These are phyloP conservation scores for human DNA, from an alignment of 2,113 vertebrate genomes.

Conservation along the genomic window DNA sequence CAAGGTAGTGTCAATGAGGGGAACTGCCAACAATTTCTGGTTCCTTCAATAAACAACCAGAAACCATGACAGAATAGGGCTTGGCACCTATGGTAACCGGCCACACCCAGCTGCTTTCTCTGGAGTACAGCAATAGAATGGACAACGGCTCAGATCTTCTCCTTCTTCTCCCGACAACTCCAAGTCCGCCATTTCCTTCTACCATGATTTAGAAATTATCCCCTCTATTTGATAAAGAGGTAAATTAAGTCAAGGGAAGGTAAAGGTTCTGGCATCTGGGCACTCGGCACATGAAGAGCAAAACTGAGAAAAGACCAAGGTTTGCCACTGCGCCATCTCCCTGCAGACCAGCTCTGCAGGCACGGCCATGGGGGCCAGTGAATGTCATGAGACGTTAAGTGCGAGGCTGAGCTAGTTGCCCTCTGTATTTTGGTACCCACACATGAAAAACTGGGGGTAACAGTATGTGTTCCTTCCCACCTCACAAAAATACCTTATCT, in stretches of 20 bases:
- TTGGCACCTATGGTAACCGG: not conserved
- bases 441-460: fast-evolving
- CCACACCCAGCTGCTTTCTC: not conserved
- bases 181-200: not conserved
- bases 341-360: fast-evolving
- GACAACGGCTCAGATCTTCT: not conserved
- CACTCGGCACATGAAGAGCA: fast-evolving
- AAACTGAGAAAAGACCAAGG: not conserved
- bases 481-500: not conserved
- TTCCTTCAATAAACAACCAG: not conserved
- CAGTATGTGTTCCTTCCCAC: not conserved
- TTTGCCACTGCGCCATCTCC: fast-evolving
- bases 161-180: not conserved
- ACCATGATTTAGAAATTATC: not conserved
- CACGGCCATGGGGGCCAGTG: fast-evolving
- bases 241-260: not conserved
- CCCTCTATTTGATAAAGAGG: not conserved
- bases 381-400: not conserved
- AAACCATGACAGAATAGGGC: not conserved
- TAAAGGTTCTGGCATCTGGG: not conserved
- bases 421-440: fast-evolving
- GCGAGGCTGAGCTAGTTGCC: not conserved
- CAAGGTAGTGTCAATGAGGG: not conserved
- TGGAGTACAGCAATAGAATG: not conserved
- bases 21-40: not conserved